Evolutionary conservation across 2,797 vertebrate genomes (phyloP).

Genomic region (Naso thynnoides): DNA sequence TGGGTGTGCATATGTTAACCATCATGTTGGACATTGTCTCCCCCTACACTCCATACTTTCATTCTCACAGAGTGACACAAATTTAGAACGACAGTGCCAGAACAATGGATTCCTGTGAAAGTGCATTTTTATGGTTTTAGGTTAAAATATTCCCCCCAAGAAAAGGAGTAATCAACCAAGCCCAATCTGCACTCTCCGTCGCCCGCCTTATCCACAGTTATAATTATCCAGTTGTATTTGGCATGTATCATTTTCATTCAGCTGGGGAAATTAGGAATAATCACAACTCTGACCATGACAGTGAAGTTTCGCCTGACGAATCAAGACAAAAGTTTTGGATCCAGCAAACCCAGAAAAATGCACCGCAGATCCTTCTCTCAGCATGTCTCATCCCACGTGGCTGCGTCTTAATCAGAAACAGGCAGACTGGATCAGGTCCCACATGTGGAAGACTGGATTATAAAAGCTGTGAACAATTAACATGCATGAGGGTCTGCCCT

Average conservation of each 20-base stretch:
- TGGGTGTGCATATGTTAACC: slow-evolving; percentile 13
- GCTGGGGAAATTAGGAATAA: slow-evolving; percentile 68
- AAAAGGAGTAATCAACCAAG: slow-evolving; percentile 35
- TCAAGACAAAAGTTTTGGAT: slow-evolving; percentile 62
- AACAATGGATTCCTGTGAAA: slow-evolving; percentile 20
- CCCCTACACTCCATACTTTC: neutral
- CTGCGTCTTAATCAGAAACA: slow-evolving; percentile 77
- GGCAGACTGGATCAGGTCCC: slow-evolving; percentile 68
- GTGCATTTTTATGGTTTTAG: slow-evolving; percentile 8
- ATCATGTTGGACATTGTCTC: slow-evolving; percentile 9
- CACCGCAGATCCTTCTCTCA: slow-evolving; percentile 44
- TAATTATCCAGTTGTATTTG: slow-evolving; percentile 59
- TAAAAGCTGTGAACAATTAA: slow-evolving; percentile 82
- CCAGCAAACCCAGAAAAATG: slow-evolving; percentile 53
- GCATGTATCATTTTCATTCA: slow-evolving; percentile 54
- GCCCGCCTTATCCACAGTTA: slow-evolving; percentile 22
- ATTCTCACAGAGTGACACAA: slow-evolving; percentile 6
- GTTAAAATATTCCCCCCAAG: slow-evolving; percentile 31
- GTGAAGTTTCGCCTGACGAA: slow-evolving; percentile 46
- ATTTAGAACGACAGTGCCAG: neutral
- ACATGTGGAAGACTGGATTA: slow-evolving; percentile 72
- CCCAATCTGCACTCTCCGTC: neutral
- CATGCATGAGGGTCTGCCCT: slow-evolving; percentile 64
- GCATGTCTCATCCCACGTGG: slow-evolving; percentile 60
- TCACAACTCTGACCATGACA: slow-evolving; percentile 60